Conservation (phyloP, 2,888 invertebrate species). For the Hylaea fasciaria region DNA sequence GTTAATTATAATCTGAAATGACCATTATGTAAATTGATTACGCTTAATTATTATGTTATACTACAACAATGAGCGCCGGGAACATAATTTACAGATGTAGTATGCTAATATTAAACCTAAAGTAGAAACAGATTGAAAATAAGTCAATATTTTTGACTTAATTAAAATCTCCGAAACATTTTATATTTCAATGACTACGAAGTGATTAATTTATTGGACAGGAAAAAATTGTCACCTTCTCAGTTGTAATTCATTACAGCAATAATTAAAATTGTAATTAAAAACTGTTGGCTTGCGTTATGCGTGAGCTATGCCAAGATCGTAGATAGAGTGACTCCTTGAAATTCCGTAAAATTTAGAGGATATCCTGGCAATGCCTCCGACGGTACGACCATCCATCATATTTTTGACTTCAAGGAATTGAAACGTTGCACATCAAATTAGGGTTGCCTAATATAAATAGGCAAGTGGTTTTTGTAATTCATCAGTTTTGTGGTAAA, state of each 20-base stretch:
- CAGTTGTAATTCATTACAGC: background rate
- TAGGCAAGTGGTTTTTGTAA: conserved; percentile 41
- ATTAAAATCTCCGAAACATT: no score
- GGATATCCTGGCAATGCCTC: conserved; percentile 30
- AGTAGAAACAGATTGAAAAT: background rate
- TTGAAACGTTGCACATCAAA: conserved; percentile 19
- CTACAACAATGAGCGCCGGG: conserved; percentile 43
- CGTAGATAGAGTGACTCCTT: conserved; percentile 19
- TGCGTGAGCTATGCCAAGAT: conserved; percentile 20
- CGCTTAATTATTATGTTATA: conserved; percentile 52
- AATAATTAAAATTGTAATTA: conserved; percentile 1
- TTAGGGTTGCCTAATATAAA: conserved; percentile 52
- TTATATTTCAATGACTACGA: no score
- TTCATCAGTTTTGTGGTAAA: conserved; percentile 54
- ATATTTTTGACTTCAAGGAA: conserved; percentile 31
- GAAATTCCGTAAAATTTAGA: conserved; percentile 25
- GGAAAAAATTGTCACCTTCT: background rate
- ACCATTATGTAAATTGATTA: conserved; percentile 59
- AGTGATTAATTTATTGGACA: no score
- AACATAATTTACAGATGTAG: conserved; percentile 28
- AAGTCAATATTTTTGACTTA: no score
- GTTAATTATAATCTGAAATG: conserved; percentile 61
- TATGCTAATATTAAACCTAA: background rate
- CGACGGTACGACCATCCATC: conserved; percentile 19
- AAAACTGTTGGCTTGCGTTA: background rate